Evolutionary conservation across 2,888 invertebrate species (phyloP).

Genomic region (Halictus quadricinctus): DNA sequence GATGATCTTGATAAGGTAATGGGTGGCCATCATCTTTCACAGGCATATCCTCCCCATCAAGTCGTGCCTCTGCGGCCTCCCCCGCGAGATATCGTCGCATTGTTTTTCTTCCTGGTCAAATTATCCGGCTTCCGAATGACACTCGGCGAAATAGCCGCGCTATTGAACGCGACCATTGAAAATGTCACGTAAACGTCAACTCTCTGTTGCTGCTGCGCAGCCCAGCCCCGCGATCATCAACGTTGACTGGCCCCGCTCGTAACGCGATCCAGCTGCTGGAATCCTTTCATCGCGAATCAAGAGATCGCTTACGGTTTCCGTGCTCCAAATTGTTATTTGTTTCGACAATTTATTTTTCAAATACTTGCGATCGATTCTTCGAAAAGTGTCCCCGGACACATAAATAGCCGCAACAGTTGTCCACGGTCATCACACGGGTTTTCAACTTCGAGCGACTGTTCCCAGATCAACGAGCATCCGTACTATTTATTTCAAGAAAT

Average conservation of each 20-base stretch:
- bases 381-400: not conserved
- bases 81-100: slow-evolving; percentile 33
- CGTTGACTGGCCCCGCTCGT: slow-evolving; percentile 48
- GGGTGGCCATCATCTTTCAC: slow-evolving; percentile 76
- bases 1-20: slow-evolving; percentile 79
- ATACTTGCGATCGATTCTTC: not conserved
- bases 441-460: not conserved
- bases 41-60: slow-evolving; percentile 73
- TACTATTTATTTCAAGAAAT: not conserved
- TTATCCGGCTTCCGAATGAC: slow-evolving; percentile 15
- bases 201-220: slow-evolving; percentile 46
- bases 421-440: not conserved
- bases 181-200: slow-evolving; percentile 25
- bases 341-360: not conserved
- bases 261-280: slow-evolving; percentile 41
- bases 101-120: slow-evolving; percentile 7
- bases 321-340: not conserved
- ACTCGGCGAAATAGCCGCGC: not conserved
- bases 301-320: not conserved
- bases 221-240: slow-evolving; percentile 58
- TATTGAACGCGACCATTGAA: slow-evolving; percentile 9
- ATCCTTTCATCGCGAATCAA: slow-evolving; percentile 5
- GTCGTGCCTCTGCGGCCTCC: slow-evolving; percentile 39
- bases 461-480: not conserved
- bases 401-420: too few species aligned